A percentile compares a stretch with the other conserved stretches of the same genome.
Conservation (phyloP, 2,797 vertebrate genomes). For the Rhadinocentrus ornatus region DNA sequence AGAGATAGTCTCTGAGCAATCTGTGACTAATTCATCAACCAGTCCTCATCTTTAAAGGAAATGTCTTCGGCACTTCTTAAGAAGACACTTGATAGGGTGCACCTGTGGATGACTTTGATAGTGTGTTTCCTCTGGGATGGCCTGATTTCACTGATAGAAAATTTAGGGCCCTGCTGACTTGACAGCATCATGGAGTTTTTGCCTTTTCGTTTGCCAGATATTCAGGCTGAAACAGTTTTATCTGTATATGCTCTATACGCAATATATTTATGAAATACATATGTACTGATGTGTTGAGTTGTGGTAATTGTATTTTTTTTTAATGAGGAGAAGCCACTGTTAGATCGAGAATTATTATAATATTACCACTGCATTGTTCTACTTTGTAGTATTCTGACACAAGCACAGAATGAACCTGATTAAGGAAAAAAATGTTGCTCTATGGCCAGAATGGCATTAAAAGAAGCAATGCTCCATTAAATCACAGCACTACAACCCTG, state of each 20-base stretch:
- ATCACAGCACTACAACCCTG: too few species aligned
- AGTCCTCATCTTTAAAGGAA: slow-evolving; percentile 1
- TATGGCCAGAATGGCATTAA: background rate
- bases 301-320: background rate
- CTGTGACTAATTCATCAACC: slow-evolving; percentile 20
- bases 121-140: background rate
- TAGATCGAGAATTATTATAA: background rate
- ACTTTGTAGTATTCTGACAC: background rate
- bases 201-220: slow-evolving; percentile 9
- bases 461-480: background rate
- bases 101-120: slow-evolving; percentile 23
- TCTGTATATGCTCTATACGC: background rate
- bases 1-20: background rate
- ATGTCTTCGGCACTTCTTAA: slow-evolving; percentile 9
- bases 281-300: background rate
- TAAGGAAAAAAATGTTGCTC: background rate
- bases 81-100: slow-evolving; percentile 13
- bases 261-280: background rate
- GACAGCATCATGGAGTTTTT: slow-evolving; percentile 5
- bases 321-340: background rate
- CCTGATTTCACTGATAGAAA: slow-evolving; percentile 6
- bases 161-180: slow-evolving; percentile 15
- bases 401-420: background rate
- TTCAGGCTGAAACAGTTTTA: slow-evolving; percentile 12
- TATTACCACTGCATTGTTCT: background rate